phyloP scores from a whole-genome alignment of 2,888 invertebrate species.

The Oasisia sp. region DNA sequence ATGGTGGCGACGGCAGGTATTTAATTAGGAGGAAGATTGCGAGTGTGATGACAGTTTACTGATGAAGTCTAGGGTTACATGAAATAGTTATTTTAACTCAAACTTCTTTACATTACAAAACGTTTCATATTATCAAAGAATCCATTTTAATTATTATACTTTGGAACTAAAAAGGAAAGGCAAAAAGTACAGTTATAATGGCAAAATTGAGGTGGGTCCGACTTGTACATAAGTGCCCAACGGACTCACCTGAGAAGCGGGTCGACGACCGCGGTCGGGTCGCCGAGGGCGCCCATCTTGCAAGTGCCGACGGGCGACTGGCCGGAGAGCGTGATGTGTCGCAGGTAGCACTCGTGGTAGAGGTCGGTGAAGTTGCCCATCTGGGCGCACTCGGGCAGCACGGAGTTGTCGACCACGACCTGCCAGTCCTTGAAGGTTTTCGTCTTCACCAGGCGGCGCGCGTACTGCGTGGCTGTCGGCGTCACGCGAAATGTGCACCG shows the following conservation, averaged over 20 bases:
- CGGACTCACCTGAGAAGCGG: conserved; percentile 62
- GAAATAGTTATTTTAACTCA: background rate
- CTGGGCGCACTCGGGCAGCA: conserved; percentile 46
- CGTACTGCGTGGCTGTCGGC: conserved; percentile 43
- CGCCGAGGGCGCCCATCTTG: conserved; percentile 71
- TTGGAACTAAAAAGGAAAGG: too few species aligned
- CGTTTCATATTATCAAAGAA: too few species aligned
- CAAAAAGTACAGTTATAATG: too few species aligned
- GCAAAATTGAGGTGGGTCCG: too few species aligned
- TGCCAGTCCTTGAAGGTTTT: conserved; percentile 45
- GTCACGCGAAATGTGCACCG: background rate
- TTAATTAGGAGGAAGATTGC: background rate
- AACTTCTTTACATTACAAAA: too few species aligned
- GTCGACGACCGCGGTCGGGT: conserved; percentile 74
- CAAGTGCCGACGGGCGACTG: conserved; percentile 84
- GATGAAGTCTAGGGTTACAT: background rate
- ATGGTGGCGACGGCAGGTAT: background rate
- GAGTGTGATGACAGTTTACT: background rate
- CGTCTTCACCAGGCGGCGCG: conserved; percentile 42
- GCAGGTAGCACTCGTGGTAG: conserved; percentile 51
- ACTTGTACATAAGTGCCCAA: background rate
- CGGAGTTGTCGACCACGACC: conserved; percentile 37
- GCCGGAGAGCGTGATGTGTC: conserved; percentile 68
- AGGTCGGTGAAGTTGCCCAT: conserved; percentile 44
- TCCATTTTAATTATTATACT: too few species aligned